Percentiles rank a stretch among this genome's conserved stretches.
Evolutionary conservation across 2,888 invertebrate genomes (phyloP).

Genomic region (Drosophila niveifrons): DNA sequence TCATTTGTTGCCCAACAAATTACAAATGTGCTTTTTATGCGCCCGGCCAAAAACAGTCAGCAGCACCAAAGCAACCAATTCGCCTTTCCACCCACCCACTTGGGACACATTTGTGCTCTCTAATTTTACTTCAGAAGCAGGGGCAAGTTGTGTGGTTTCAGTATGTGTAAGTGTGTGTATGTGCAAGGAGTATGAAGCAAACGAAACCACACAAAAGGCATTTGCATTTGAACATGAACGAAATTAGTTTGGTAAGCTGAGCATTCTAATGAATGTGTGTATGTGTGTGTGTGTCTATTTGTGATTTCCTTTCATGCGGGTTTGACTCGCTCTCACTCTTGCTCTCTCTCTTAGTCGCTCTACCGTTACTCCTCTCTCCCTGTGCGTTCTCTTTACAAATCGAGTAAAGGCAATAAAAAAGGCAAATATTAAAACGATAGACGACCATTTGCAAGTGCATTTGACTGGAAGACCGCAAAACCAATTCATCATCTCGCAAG

Average conservation of each 20-base stretch:
- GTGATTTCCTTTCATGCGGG: constrained; percentile 29
- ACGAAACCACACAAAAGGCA: constrained; percentile 62
- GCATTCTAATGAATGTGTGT: constrained; percentile 47
- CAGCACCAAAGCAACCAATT: constrained; percentile 21
- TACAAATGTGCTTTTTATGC: constrained; percentile 66
- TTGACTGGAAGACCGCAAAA: constrained; percentile 75
- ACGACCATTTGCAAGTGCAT: constrained; percentile 59
- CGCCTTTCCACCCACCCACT: constrained; percentile 25
- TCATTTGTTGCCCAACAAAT: constrained; percentile 61
- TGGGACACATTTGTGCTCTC: constrained; percentile 51
- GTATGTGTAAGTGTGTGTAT: not conserved
- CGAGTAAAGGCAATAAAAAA: constrained; percentile 31
- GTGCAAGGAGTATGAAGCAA: not conserved
- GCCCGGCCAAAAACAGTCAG: constrained; percentile 35
- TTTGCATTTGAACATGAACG: constrained; percentile 62
- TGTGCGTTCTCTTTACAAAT: constrained; percentile 10
- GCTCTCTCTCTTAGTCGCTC: not conserved
- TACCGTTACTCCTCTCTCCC: not conserved
- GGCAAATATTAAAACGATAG: constrained; percentile 33
- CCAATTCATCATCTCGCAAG: constrained; percentile 64
- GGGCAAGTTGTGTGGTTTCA: not conserved
- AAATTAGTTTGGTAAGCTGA: constrained; percentile 69
- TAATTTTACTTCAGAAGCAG: constrained; percentile 32
- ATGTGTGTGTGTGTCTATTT: constrained; percentile 14
- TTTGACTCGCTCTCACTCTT: not conserved